phyloP scores from a whole-genome alignment of 2,797 vertebrate species.

The Amazona ochrocephala region DNA sequence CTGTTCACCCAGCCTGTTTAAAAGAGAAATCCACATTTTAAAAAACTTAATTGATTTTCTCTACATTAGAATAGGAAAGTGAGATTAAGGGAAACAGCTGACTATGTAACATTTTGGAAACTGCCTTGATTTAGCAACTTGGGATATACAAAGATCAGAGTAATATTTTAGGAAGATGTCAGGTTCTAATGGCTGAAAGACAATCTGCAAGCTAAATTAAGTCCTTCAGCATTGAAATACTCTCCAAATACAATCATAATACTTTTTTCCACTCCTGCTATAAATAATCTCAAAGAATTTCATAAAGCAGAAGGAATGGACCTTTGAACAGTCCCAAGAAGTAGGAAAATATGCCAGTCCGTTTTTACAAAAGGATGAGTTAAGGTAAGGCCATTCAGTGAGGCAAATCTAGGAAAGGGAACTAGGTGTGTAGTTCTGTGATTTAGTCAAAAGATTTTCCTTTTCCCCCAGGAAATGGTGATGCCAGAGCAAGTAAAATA shows the following conservation, averaged over 20 bases:
- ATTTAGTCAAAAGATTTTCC: neutral
- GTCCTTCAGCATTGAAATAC: neutral
- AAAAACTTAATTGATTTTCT: conserved; percentile 73
- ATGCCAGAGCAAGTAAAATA: neutral
- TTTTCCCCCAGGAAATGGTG: neutral
- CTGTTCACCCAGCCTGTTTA: conserved; percentile 62
- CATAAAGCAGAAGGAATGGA: neutral
- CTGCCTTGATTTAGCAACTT: neutral
- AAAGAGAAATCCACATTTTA: conserved; percentile 56
- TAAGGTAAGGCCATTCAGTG: neutral
- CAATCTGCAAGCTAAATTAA: neutral
- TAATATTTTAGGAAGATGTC: neutral
- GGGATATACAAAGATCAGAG: neutral
- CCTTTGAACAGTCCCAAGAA: neutral
- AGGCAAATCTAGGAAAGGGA: neutral
- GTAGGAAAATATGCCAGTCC: neutral
- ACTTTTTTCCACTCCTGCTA: neutral
- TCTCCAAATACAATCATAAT: neutral
- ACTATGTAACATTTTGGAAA: conserved; percentile 21
- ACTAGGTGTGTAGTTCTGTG: neutral
- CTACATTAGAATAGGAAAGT: conserved; percentile 40
- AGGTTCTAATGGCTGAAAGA: conserved; percentile 4
- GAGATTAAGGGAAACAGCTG: conserved; percentile 25
- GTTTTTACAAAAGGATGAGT: neutral
- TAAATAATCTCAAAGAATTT: neutral